These are phyloP conservation scores for Nephrotoma appendiculata DNA, from an alignment of 2,888 invertebrate genomes.

Conservation along the genomic window DNA sequence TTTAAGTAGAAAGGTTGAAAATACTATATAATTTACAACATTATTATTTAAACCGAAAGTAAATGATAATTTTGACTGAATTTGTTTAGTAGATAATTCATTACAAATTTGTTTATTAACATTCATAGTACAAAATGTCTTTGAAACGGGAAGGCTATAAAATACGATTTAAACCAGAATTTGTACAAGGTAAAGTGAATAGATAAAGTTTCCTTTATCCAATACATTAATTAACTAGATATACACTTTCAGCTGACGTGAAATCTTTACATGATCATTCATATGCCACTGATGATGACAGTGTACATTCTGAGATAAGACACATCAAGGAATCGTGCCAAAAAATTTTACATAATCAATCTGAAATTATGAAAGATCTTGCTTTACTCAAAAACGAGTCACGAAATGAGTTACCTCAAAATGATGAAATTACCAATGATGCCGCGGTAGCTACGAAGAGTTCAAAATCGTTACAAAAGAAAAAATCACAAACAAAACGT, in stretches of 20 bases:
- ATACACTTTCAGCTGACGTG: not conserved
- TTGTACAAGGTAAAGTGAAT: not conserved
- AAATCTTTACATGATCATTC: not conserved
- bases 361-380: not conserved
- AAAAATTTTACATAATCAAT: not conserved
- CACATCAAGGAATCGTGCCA: not conserved
- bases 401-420: not conserved
- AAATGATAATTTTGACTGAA: not conserved
- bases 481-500: not conserved
- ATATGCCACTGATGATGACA: not conserved
- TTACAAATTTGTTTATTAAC: too few species aligned
- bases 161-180: not conserved
- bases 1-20: too few species aligned
- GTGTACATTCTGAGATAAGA: not conserved
- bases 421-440: not conserved
- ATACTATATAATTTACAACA: too few species aligned
- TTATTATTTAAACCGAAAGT: too few species aligned
- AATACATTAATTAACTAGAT: not conserved
- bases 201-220: not conserved
- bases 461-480: not conserved
- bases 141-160: not conserved
- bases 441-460: not conserved
- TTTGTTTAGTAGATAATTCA: not conserved
- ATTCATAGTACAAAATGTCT: not conserved
- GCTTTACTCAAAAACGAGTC: not conserved